Base-by-base conservation (phyloP, 2,888 invertebrate species). In the Neuroscelio doddi region DNA sequence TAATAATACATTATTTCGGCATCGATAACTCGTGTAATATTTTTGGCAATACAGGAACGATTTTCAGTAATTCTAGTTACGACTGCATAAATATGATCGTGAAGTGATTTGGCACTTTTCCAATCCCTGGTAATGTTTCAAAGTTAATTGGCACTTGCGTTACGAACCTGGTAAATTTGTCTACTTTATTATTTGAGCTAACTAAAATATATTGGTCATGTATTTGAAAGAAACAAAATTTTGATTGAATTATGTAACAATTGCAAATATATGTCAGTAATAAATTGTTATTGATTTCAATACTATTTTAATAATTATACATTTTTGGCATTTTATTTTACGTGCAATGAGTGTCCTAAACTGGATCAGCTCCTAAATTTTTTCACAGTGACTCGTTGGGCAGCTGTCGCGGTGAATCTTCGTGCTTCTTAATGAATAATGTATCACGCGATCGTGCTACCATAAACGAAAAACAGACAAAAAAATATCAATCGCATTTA, bases 391-490 rank as follows among this genome's bases (percentile, higher is more conserved):
- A 52, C 15, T 42, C 34, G 42, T 8, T 26, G 42, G 10, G 21
- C 21, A 21, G 21, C 5, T 21, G 21, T 21, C 21, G 34, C 34
- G 12, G 34, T 38, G 38, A 38, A 38, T 38, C 38, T 38, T 56
- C 56, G 46, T 27, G 34, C 42, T 39, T 42, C 56, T 42, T 49
- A 56, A 56, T 56, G 56, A 56, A 56, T 49, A 34, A 56, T 56
- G 56, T 34, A 56, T 47, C 34, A 27, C 15, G 42, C 49, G 34
- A 32, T 24, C 21, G 21, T 21, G 21, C 21, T 5, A 21, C 21
- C 21, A 5, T 21, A n/a, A n/a, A n/a, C n/a, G 21, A 21, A 21
- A 21, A 21, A 21, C 3, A 2, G 21, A 21, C 21, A 5, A 2
- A 5, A 21, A 47, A 46, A 42, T 42, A 14, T 14, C 49, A 12